phyloP scores from a whole-genome alignment of 2,797 vertebrate genomes.

The Poecilia wingei region DNA sequence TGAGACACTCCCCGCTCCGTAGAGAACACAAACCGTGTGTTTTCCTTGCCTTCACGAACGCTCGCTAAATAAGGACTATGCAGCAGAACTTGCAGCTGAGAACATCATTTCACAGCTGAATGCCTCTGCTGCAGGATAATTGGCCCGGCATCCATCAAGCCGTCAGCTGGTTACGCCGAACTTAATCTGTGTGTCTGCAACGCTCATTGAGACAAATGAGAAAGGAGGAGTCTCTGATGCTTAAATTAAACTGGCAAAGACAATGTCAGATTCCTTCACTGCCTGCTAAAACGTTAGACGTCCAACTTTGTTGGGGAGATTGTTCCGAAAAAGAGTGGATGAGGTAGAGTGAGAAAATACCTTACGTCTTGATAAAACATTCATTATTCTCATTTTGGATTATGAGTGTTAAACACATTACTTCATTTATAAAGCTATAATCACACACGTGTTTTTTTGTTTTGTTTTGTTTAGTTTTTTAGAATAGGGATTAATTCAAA shows the following conservation, averaged over 20 bases:
- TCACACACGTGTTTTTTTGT: background rate
- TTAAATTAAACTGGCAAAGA: slow-evolving; percentile 25
- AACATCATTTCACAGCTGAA: slow-evolving; percentile 61
- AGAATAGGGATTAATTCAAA: background rate
- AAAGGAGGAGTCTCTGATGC: slow-evolving; percentile 24
- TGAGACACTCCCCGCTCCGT: background rate
- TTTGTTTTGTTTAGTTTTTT: background rate
- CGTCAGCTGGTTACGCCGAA: slow-evolving; percentile 28
- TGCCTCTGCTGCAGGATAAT: slow-evolving; percentile 48
- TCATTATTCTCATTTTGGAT: slow-evolving; percentile 23
- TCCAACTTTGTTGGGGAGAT: slow-evolving; percentile 17
- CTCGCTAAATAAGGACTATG: slow-evolving; percentile 20
- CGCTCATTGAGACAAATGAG: slow-evolving; percentile 62
- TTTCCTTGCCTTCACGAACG: slow-evolving; percentile 3
- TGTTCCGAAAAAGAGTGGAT: slow-evolving; percentile 8
- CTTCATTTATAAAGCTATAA: slow-evolving; percentile 9
- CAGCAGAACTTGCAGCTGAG: slow-evolving; percentile 26
- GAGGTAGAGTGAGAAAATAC: background rate
- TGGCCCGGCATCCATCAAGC: slow-evolving; percentile 57
- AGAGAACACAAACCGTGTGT: background rate
- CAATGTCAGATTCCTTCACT: slow-evolving; percentile 18
- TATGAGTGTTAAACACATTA: slow-evolving; percentile 6
- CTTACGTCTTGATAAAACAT: background rate
- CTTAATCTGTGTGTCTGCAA: slow-evolving; percentile 47
- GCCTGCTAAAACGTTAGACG: slow-evolving; percentile 6